Percentiles rank a stretch among this genome's conserved stretches.
These are phyloP conservation scores for Callosobruchus maculatus DNA, from an alignment of 2,888 invertebrate genomes.

Conservation along the genomic window DNA sequence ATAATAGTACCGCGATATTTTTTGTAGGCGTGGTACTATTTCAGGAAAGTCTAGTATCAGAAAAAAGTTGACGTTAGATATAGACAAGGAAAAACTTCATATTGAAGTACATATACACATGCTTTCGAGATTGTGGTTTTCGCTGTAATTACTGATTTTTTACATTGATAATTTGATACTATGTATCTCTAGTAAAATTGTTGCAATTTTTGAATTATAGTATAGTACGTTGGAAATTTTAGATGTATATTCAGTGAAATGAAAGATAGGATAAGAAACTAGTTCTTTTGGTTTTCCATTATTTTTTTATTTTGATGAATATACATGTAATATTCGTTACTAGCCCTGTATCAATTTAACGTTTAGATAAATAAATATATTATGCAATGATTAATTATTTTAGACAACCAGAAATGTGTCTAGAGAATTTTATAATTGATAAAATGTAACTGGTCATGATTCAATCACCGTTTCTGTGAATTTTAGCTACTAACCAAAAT, in stretches of 20 bases:
- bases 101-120: slow-evolving; percentile 38
- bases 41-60: too few species aligned
- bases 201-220: slow-evolving; percentile 48
- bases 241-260: slow-evolving; percentile 8
- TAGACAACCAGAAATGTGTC: background rate
- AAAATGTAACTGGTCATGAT: background rate
- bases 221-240: slow-evolving; percentile 31
- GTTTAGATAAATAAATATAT: background rate
- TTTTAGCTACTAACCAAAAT: background rate
- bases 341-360: slow-evolving; percentile 24
- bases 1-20: background rate
- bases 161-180: slow-evolving; percentile 47
- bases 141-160: slow-evolving; percentile 26
- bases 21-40: background rate
- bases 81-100: slow-evolving; percentile 35
- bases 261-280: background rate
- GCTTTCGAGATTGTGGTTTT: slow-evolving; percentile 26
- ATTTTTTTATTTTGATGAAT: slow-evolving; percentile 13
- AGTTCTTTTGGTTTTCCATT: background rate
- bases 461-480: background rate
- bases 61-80: too few species aligned
- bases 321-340: slow-evolving; percentile 23
- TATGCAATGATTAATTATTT: too few species aligned
- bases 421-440: too few species aligned
- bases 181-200: slow-evolving; percentile 53